These are phyloP conservation scores for Eulemur macaco DNA, from an alignment of 2,113 vertebrate species.

Conservation along the genomic window DNA sequence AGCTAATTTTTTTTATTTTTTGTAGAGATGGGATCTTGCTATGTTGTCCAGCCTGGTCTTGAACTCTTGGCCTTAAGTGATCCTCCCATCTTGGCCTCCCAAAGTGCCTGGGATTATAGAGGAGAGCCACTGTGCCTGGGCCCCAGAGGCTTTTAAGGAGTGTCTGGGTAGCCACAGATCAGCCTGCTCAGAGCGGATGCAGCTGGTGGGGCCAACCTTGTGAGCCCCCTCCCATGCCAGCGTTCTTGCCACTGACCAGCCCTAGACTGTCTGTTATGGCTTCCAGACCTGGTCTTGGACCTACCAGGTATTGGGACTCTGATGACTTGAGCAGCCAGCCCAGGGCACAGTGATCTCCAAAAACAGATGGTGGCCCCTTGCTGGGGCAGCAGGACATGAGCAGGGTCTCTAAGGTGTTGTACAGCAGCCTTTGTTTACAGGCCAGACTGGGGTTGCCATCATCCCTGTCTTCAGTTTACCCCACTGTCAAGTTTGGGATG, in stretches of 20 bases:
- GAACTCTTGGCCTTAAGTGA: no score
- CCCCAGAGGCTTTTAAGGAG: not conserved
- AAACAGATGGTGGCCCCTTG: not conserved
- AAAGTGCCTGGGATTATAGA: no score
- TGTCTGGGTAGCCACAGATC: not conserved
- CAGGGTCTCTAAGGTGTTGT: not conserved
- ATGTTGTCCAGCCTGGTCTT: no score
- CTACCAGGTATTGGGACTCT: not conserved
- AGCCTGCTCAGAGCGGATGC: not conserved
- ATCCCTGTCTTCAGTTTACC: not conserved
- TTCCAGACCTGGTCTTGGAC: not conserved
- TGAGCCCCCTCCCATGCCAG: not conserved
- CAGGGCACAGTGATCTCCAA: not conserved
- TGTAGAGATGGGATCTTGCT: no score
- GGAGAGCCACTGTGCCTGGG: no score
- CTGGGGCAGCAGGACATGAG: not conserved
- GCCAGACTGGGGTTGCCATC: not conserved
- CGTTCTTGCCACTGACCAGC: not conserved
- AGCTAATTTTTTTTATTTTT: no score
- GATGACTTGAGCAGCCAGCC: not conserved
- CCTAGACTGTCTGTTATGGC: no score
- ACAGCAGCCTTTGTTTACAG: not conserved
- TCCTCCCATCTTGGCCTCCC: no score
- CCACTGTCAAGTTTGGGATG: not conserved
- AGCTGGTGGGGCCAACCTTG: not conserved